Evolutionary conservation across 2,797 vertebrate genomes (phyloP).

Genomic region (Peromyscus melanophrys): DNA sequence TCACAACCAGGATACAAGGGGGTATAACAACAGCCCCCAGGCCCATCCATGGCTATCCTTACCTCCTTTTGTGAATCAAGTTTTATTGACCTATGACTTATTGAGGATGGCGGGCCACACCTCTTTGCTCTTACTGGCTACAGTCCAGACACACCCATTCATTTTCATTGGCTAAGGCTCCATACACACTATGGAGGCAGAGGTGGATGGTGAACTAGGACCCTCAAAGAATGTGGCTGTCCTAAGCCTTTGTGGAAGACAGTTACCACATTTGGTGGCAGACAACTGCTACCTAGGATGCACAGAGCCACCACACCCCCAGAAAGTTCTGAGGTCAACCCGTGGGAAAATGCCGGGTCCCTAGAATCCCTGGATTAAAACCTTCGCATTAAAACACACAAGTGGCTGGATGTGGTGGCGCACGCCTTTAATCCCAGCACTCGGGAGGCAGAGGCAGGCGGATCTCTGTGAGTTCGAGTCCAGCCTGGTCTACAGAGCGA

Average conservation of each 20-base stretch:
- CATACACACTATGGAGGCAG: not conserved
- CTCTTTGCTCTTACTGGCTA: conserved; percentile 7
- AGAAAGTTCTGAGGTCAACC: conserved; percentile 17
- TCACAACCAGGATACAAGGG: not conserved
- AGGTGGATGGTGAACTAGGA: not conserved
- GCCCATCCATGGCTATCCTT: not conserved
- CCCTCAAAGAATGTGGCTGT: not conserved
- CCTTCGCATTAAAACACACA: not conserved
- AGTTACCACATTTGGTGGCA: not conserved
- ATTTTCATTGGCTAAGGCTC: not conserved
- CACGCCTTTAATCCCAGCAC: not conserved
- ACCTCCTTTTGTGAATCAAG: conserved; percentile 49
- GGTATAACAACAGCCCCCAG: not conserved
- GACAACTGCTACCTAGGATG: not conserved
- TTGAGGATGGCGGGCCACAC: not conserved
- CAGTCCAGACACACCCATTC: not conserved
- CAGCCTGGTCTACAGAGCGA: not conserved
- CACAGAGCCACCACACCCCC: not conserved
- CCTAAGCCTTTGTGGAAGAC: not conserved
- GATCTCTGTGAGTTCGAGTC: not conserved
- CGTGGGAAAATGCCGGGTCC: not conserved
- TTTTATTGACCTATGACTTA: not conserved
- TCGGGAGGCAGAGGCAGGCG: not conserved
- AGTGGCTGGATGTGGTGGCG: not conserved
- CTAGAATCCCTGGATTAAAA: not conserved